Evolutionary conservation across 2,888 invertebrate species (phyloP), one percentile per base, ranked within the genome.

Genomic region (Drosophila phalerata): DNA sequence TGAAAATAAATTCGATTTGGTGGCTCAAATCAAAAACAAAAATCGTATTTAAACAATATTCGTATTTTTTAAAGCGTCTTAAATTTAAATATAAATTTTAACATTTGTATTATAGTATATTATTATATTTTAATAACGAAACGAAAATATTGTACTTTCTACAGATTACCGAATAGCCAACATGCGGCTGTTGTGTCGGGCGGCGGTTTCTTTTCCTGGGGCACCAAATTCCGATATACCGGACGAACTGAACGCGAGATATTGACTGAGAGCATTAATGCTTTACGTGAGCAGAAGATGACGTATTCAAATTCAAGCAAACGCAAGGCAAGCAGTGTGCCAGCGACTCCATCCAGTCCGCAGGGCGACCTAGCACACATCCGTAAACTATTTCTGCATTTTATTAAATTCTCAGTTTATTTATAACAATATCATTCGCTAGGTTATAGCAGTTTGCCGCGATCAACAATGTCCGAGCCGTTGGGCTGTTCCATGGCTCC

Each of bases 221-320:
- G 98, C 65, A 97, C 98, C 32, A 98, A 98, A 93, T 98, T 98
- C 93, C 96, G 97, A 89, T 98, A 98, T 93, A 95, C 96, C 89
- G 98, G 98, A 0, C 94, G 98, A 82, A 98, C 98, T 49, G 98
- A 98, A 93, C 94, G 96, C 47, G 98, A 98, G 93, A 97, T 98
- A 70, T 93, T 98, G 66, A 97, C 97, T 91, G 96, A 97, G 88
- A 95, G 95, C 86, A 96, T 95, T 91, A 95, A 94, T 78, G 94
- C 95, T 87, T 93, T 94, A 91, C 93, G 94, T 65, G 94, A 94
- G 82, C 94, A 95, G 91, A 94, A 94, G 84, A 93, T 95, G 70
- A 94, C 94, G 57, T 94, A 94, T 88, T 93, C 95, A 40, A 93
- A 68, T 57, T 92, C 94, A 6, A 94, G 94, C 73, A 94, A 94